Base-by-base conservation (phyloP, 1,140 invertebrate genomes). In the Diorhabda elongata region DNA sequence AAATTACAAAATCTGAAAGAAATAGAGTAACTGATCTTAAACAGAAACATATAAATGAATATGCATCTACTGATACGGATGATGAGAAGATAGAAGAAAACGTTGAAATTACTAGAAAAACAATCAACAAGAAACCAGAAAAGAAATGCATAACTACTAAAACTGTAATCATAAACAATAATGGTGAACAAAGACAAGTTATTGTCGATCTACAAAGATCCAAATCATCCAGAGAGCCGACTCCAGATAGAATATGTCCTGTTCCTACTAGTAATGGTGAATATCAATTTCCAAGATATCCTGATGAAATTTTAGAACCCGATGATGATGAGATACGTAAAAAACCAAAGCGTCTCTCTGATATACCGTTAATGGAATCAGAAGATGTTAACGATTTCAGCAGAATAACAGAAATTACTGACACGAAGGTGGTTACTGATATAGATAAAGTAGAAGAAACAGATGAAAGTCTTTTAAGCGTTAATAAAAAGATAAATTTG, bases 221-320 rank as follows among this genome's bases (percentile, higher is more conserved):
- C 0, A 90, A 88, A 80, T 90, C 89, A 62, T 90, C 89, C 0
- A 77, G 89, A 56, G 90, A 91, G 78, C 88, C 87, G 41, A 89
- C 89, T 7, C 89, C 89, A 4, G 87, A 90, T 76, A 83, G 85
- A 52, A 84, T 88, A 69, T 87, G 87, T 75, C 87, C 87, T 1
- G 85, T 85, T n/a, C 88, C 88, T 1, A 83, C 84, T 43, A 76
- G 78, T 11, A 81, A 84, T 67, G 83, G 87, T 61, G 86, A 88
- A 70, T 79, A 81, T n/a, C 86, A 85, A 45, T 85, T 83, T 64
- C 88, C 87, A 7, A 83, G 89, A 69, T 90, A 88, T 77, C 89
- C 90, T 3, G 89, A 91, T 79, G 84, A 86, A 71, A 85, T 91
- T 2, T 86, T 83, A 76, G 89, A 91, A 83, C 89, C 90, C 8